Conservation (phyloP, 2,113 vertebrate species). For the Tupaia tana region DNA sequence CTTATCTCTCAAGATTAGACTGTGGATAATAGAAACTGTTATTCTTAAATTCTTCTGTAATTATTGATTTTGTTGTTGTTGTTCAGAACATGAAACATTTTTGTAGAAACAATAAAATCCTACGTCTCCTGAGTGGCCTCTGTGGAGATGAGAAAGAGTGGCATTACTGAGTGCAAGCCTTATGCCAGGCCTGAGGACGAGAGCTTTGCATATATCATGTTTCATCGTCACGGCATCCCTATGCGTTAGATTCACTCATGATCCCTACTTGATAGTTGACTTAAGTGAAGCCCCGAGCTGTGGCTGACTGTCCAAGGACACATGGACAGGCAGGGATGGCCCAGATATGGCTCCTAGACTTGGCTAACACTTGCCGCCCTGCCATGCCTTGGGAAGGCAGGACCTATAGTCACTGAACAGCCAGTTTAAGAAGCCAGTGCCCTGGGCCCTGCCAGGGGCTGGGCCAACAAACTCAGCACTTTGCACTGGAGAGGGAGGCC, state of each 20-base stretch:
- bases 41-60: background rate
- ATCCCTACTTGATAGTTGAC: background rate
- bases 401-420: background rate
- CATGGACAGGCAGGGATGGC: background rate
- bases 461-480: too few species aligned
- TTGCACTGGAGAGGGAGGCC: background rate
- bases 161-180: rapidly evolving
- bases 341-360: too few species aligned
- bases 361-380: background rate
- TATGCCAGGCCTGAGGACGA: too few species aligned
- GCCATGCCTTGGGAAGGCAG: background rate
- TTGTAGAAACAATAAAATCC: background rate
- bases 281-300: background rate
- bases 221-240: background rate
- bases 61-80: background rate
- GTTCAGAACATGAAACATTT: background rate
- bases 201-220: too few species aligned
- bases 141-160: background rate
- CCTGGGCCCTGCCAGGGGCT: background rate
- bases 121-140: background rate
- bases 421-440: background rate
- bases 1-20: background rate
- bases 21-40: background rate
- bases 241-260: rapidly evolving
- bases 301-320: background rate